Evolutionary conservation across 2,888 invertebrate species (phyloP), one percentile per base, ranked within the genome.

Genomic region (Hypercompe scribonia): DNA sequence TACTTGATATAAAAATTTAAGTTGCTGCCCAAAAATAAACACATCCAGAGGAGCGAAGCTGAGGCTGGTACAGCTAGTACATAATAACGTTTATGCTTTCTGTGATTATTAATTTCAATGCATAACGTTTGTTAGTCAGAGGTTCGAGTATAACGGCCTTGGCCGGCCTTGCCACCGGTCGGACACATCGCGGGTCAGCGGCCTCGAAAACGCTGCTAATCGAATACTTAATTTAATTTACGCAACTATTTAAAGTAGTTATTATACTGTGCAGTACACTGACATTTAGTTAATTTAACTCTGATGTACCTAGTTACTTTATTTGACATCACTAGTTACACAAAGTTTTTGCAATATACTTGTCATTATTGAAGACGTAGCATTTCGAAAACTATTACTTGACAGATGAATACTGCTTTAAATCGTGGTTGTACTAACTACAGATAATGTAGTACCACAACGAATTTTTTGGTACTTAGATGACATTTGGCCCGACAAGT

Each of bases 111-210:
- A 78, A 81, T 83, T 74, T 77, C 66, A 79, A 74, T 72, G 75
- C 67, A 65, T 73, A 70, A 76, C 71, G 64, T 81, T 77, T 72
- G 80, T 73, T 72, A 76, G 71, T 71, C 68, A 68, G 78, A 73
- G 75, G 85, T 86, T 83, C 85, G 85, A 85, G 89, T 87, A 89
- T 90, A 91, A 91, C 92, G 93, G 93, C 95, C 95, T 94, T 94
- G 94, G 86, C 79, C 90, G 95, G 92, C 94, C 95, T 95, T 94
- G 95, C 89, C 88, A 84, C 85, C 84, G 89, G 89, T 83, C 84
- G 79, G 87, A 83, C 80, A 81, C 82, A 85, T 77, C 76, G 75
- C 80, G 76, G 91, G 90, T 91, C 90, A 90, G 87, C 87, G 84
- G 68, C 78, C 83, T 72, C 76, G 34, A 70, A 78, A 78, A 84